Evolutionary conservation across 2,888 invertebrate genomes (phyloP).

Genomic region (Epiblema foenella): DNA sequence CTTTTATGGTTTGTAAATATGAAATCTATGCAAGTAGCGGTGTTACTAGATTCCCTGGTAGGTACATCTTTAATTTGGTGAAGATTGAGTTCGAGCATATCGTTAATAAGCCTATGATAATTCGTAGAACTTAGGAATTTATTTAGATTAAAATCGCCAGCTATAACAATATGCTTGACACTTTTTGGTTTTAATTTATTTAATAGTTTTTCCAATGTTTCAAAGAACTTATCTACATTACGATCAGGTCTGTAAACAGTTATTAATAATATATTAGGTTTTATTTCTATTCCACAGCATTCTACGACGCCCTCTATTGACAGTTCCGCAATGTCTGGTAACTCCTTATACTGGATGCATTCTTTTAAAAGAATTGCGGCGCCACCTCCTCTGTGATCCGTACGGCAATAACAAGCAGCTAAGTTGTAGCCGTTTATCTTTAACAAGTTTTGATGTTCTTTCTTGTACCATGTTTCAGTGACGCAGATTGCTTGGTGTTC

Average conservation of each 20-base stretch:
- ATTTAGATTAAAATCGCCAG: too few relatives aligned
- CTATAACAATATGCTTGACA: too few relatives aligned
- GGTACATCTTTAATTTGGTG: too few relatives aligned
- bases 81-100: too few relatives aligned
- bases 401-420: neutral
- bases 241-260: slow-evolving; percentile 2
- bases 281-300: slow-evolving; percentile 5
- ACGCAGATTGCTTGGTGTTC: neutral
- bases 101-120: too few relatives aligned
- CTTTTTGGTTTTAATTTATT: too few relatives aligned
- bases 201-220: neutral
- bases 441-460: neutral
- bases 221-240: neutral
- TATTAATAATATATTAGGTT: slow-evolving; percentile 1
- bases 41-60: too few relatives aligned
- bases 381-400: neutral
- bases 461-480: neutral
- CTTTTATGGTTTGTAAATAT: too few relatives aligned
- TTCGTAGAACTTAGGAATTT: too few relatives aligned
- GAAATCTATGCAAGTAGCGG: too few relatives aligned
- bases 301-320: neutral
- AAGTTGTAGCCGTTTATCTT: neutral
- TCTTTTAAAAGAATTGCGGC: neutral
- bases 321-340: neutral
- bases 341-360: neutral